phyloP scores from a whole-genome alignment of 1,140 invertebrate genomes.

The Anoplophora glabripennis region DNA sequence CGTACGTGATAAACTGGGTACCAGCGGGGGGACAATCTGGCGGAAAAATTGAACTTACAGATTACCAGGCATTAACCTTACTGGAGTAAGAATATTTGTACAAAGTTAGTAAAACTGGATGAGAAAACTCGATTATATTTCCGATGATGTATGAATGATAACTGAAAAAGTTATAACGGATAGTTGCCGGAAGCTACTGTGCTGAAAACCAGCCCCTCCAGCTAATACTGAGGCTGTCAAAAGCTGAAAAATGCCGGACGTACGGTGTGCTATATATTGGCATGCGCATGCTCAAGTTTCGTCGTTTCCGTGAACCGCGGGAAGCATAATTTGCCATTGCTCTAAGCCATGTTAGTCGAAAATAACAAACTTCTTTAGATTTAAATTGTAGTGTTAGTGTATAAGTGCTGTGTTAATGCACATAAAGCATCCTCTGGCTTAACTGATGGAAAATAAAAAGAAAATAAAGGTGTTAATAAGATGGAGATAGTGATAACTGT shows the following conservation, averaged over 20 bases:
- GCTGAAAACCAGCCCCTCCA: too few relatives aligned
- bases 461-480: slow-evolving; percentile 13
- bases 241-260: too few relatives aligned
- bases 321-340: too few relatives aligned
- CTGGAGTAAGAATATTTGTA: slow-evolving; percentile 47
- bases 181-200: too few relatives aligned
- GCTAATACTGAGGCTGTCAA: too few relatives aligned
- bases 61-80: slow-evolving; percentile 38
- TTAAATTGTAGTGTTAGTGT: slow-evolving; percentile 10
- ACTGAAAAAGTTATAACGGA: neutral
- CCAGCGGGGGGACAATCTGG: slow-evolving; percentile 18
- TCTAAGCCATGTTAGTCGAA: neutral
- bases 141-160: slow-evolving; percentile 25
- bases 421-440: slow-evolving; percentile 42
- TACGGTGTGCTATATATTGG: too few relatives aligned
- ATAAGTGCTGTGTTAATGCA: slow-evolving; percentile 24
- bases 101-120: too few relatives aligned
- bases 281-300: too few relatives aligned
- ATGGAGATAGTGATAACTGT: slow-evolving; percentile 23
- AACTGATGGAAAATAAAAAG: slow-evolving; percentile 25
- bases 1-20: slow-evolving; percentile 37
- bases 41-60: slow-evolving; percentile 11
- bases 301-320: too few relatives aligned
- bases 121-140: neutral
- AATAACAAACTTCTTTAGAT: neutral